Evolutionary conservation across 2,888 invertebrate genomes (phyloP).

Genomic region (Clunio marinus): DNA sequence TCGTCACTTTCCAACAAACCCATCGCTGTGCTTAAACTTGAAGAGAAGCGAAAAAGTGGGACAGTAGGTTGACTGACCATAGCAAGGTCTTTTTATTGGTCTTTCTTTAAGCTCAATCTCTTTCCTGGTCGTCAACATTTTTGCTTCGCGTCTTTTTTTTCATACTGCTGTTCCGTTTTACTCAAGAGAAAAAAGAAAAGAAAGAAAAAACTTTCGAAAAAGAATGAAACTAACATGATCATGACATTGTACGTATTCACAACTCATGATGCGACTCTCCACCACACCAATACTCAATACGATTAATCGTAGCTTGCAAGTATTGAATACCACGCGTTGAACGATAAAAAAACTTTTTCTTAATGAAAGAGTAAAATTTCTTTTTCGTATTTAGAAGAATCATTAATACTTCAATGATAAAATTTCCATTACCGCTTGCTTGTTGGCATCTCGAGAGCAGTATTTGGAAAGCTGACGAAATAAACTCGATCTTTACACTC

Average conservation of each 20-base stretch:
- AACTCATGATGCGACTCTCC: neutral
- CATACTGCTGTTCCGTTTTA: constrained; percentile 30
- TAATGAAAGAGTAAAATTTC: constrained; percentile 37
- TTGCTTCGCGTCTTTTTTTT: neutral
- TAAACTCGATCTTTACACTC: neutral
- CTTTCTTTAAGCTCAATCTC: constrained; percentile 11
- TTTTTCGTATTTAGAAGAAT: constrained; percentile 14
- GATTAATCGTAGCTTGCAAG: neutral
- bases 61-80: constrained; percentile 42
- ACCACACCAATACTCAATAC: neutral
- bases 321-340: neutral
- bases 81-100: constrained; percentile 38
- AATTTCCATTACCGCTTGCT: constrained; percentile 14
- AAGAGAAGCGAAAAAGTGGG: constrained; percentile 35
- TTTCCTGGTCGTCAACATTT: neutral
- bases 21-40: constrained; percentile 1
- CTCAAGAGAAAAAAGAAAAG: neutral
- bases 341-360: constrained; percentile 9
- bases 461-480: constrained; percentile 10
- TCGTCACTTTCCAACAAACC: neutral
- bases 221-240: neutral
- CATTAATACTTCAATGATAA: constrained; percentile 35
- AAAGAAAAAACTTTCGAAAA: constrained; percentile 23
- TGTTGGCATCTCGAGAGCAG: neutral
- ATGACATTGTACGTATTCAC: constrained; percentile 26